Evolutionary conservation across 2,797 vertebrate genomes (phyloP), one percentile per base, ranked within the genome.

Genomic region (Sebastes alutus): DNA sequence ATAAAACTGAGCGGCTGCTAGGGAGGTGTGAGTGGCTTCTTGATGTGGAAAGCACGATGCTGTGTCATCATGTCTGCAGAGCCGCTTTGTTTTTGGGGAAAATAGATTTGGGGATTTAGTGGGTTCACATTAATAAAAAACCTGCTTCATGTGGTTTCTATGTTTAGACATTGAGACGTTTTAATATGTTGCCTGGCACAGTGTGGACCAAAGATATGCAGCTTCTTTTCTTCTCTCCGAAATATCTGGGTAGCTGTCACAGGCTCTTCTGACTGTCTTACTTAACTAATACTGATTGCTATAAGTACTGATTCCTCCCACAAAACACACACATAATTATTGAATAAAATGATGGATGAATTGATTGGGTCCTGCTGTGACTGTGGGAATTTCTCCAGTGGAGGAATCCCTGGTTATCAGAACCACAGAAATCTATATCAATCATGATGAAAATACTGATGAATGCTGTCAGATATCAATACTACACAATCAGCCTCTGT

Each of bases 91-190:
- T 27, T 66, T 63, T 52, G 22, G 7, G 7, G 35, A 5, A 75
- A 78, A 66, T 22, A 63, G 12, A 80, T 77, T 74, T 72, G 3
- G 73, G 85, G 80, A 86, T 78, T 87, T 63, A 20, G 64, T 70
- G 73, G 80, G 78, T 82, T 77, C 77, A 80, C 5, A 11, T 84
- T 62, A 80, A 80, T 84, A 61, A 83, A 81, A 58, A 84, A 12
- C 0, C 35, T 25, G 18, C 25, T 76, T 59, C 18, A 22, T 84
- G 72, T 60, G 32, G 22, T 49, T 49, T 81, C 77, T 77, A 30
- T 83, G 73, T 80, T 88, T 82, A 84, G 77, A 75, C 29, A 27
- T 4, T 13, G 62, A 42, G 18, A 23, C 33, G 68, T 84, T 84
- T 82, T 74, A 80, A 78, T 80, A 82, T 49, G 30, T 62, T 62